phyloP scores from a whole-genome alignment of 2,113 vertebrate species.

The Nycticryphes semicollaris region DNA sequence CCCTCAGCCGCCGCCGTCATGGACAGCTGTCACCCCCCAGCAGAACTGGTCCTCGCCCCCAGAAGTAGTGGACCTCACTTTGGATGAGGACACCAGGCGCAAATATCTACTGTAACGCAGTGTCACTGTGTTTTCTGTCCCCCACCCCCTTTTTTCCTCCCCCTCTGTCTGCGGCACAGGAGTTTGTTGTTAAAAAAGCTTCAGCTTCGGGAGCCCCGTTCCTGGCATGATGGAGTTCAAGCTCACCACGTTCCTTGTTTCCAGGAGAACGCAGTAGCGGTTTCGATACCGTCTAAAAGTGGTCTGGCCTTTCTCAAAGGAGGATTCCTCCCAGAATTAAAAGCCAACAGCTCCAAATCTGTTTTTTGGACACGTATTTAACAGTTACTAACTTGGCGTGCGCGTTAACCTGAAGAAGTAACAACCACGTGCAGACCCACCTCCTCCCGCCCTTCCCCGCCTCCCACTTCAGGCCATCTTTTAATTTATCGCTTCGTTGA shows the following conservation, averaged over 20 bases:
- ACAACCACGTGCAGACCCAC: not conserved
- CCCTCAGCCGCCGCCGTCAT: conserved; percentile 81
- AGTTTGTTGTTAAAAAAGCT: conserved; percentile 49
- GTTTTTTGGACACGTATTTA: conserved; percentile 6
- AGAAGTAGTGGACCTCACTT: conserved; percentile 96
- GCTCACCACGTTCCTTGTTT: conserved; percentile 50
- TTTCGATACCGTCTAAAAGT: not conserved
- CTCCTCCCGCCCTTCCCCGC: not conserved
- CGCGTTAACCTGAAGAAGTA: conserved; percentile 13
- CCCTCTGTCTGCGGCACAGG: conserved; percentile 47
- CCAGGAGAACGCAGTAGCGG: conserved; percentile 12
- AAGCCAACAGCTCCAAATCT: conserved; percentile 32
- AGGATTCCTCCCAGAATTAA: conserved; percentile 36
- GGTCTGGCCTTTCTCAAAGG: conserved; percentile 47
- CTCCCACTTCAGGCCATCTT: not conserved
- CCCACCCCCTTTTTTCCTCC: too few relatives aligned
- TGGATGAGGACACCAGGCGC: conserved; percentile 92
- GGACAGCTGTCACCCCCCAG: conserved; percentile 88
- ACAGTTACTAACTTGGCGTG: conserved; percentile 10
- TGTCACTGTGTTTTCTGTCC: conserved; percentile 75
- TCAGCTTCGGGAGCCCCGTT: conserved; percentile 68
- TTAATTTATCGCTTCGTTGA: conserved; percentile 44
- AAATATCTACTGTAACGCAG: conserved; percentile 90
- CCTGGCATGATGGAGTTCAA: conserved; percentile 60
- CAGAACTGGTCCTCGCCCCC: conserved; percentile 90